phyloP scores from a whole-genome alignment of 1,140 invertebrate genomes.

The Matsumurasca onukii region DNA sequence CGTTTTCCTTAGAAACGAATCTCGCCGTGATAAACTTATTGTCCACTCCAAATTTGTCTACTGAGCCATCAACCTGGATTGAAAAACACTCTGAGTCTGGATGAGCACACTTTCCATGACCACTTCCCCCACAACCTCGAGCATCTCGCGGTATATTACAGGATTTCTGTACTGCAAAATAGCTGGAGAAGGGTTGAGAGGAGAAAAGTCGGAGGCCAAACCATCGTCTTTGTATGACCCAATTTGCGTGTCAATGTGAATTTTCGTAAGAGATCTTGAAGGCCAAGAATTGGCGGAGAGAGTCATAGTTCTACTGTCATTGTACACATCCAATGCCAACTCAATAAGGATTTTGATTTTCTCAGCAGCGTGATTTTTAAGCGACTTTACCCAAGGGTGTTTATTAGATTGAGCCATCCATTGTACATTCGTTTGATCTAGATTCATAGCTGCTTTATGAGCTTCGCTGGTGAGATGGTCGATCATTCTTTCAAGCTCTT shows the following conservation, averaged over 20 bases:
- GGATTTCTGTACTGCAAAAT: conserved; percentile 29
- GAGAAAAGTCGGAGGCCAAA: conserved; percentile 20
- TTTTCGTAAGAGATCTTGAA: conserved; percentile 18
- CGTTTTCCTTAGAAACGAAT: no score
- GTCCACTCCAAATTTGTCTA: conserved; percentile 25
- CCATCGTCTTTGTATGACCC: conserved; percentile 20
- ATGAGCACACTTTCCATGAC: conserved; percentile 9
- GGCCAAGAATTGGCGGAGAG: conserved; percentile 20
- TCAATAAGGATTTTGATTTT: conserved; percentile 23
- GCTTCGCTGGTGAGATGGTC: not conserved
- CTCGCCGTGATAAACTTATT: no score
- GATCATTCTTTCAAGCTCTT: not conserved
- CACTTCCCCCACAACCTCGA: no score
- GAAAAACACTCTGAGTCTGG: conserved; percentile 22
- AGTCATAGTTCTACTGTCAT: conserved; percentile 17
- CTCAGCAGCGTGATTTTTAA: conserved; percentile 21
- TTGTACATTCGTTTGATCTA: not conserved
- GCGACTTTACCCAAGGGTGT: conserved; percentile 26
- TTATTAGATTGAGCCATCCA: conserved; percentile 23
- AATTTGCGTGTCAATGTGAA: conserved; percentile 25
- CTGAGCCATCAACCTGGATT: conserved; percentile 4
- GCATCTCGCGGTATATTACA: conserved; percentile 1
- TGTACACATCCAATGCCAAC: conserved; percentile 19
- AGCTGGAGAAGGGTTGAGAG: no score
- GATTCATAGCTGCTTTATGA: not conserved